Evolutionary conservation across 2,888 invertebrate species (phyloP).

Genomic region (Noctua pronuba): DNA sequence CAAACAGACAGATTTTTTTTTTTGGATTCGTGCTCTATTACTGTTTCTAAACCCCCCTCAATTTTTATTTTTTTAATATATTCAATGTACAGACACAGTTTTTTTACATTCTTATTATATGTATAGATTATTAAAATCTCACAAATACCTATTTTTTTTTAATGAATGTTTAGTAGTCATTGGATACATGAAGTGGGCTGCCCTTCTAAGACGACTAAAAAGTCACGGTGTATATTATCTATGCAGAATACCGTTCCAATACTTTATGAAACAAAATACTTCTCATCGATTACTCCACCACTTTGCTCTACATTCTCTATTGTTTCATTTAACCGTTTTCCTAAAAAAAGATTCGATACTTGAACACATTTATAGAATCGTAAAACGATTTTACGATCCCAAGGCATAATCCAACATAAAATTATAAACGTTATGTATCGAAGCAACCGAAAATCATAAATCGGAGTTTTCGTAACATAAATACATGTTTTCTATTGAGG

Average conservation of each 20-base stretch:
- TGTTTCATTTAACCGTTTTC: slow-evolving; percentile 65
- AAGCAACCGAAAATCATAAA: slow-evolving; percentile 82
- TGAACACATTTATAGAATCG: slow-evolving; percentile 84
- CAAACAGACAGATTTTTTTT: too few relatives aligned
- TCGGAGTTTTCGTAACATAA: slow-evolving; percentile 68
- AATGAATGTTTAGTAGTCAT: too few relatives aligned
- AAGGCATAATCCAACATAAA: slow-evolving; percentile 84
- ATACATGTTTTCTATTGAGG: slow-evolving; percentile 64
- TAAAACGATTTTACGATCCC: slow-evolving; percentile 84
- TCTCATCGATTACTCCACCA: slow-evolving; percentile 12
- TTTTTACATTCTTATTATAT: too few relatives aligned
- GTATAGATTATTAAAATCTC: too few relatives aligned
- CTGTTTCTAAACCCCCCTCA: too few relatives aligned
- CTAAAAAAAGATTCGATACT: slow-evolving; percentile 75
- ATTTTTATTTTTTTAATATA: too few relatives aligned
- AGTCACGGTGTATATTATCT: too few relatives aligned
- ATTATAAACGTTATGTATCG: slow-evolving; percentile 80
- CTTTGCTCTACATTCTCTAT: slow-evolving; percentile 45
- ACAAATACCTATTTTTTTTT: too few relatives aligned
- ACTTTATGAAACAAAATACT: not conserved
- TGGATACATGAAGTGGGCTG: too few relatives aligned
- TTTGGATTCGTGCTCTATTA: too few relatives aligned
- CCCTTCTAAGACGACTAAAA: too few relatives aligned
- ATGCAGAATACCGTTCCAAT: not conserved
- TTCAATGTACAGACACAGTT: too few relatives aligned